Conservation (phyloP, 2,888 invertebrate genomes). For the Agrotis clavis region DNA sequence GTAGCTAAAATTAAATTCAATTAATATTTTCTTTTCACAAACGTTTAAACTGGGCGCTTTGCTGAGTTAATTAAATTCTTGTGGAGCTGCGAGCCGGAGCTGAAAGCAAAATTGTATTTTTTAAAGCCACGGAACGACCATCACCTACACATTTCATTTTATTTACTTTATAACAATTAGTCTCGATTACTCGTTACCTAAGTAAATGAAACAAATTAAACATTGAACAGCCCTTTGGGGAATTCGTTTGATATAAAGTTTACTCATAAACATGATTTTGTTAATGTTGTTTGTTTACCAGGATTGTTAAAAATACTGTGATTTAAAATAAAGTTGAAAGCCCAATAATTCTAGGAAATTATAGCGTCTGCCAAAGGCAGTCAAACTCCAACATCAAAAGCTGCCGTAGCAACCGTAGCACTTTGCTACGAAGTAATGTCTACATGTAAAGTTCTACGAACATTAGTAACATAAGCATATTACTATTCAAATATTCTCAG, state of each 20-base stretch:
- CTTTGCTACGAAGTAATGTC: slow-evolving; percentile 26
- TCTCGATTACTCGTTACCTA: slow-evolving; percentile 39
- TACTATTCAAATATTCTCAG: slow-evolving; percentile 4
- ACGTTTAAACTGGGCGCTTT: slow-evolving; percentile 57
- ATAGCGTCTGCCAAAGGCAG: not conserved
- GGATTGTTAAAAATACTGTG: slow-evolving; percentile 1
- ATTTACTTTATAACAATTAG: slow-evolving; percentile 40
- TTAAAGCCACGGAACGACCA: slow-evolving; percentile 43
- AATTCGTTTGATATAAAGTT: slow-evolving; percentile 38
- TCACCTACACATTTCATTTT: slow-evolving; percentile 40
- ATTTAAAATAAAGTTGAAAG: not conserved
- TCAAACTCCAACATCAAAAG: not conserved
- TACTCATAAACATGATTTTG: slow-evolving; percentile 20
- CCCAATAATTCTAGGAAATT: slow-evolving; percentile 3
- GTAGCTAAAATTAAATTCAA: slow-evolving; percentile 59
- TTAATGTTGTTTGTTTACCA: slow-evolving; percentile 8
- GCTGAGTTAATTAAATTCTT: slow-evolving; percentile 70
- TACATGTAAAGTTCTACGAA: slow-evolving; percentile 10
- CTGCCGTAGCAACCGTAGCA: slow-evolving; percentile 28
- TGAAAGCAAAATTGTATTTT: slow-evolving; percentile 61
- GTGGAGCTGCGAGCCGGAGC: slow-evolving; percentile 57
- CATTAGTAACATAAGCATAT: not conserved
- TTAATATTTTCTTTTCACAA: slow-evolving; percentile 64
- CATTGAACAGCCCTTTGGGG: slow-evolving; percentile 24
- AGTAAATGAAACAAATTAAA: slow-evolving; percentile 47